Evolutionary conservation across 2,797 vertebrate genomes (phyloP), one percentile per base, ranked within the genome.

Genomic region (Takifugu rubripes): DNA sequence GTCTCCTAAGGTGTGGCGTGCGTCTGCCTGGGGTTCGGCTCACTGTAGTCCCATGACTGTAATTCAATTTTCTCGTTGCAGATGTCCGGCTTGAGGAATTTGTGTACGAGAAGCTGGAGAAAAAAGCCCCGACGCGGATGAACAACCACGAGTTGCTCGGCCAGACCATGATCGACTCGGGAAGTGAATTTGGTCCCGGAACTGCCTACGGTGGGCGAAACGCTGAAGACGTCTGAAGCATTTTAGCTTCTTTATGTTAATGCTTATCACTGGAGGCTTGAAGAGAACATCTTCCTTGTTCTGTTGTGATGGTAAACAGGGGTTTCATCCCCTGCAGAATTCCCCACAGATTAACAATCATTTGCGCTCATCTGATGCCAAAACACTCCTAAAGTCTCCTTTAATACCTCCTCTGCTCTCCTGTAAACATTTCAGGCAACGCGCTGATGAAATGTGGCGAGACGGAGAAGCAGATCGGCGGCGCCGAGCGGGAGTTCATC

Each of bases 71-170:
- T 73, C 72, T 40, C 63, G 56, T 84, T 83, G 52, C 83, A 99
- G 97, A 99, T 91, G 93, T 95, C 75, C 93, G 97, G 61, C 95
- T 99, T 88, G 97, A 99, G 85, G 97, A 98, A 82, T 97, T 98
- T 90, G 89, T 99, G 44, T 99, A 99, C 70, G 97, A 98, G 89
- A 99, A 99, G 69, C 85, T 99, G 88, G 97, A 99, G 71, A 96
- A 97, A 83, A 99, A 99, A 92, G 95, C 75, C 56, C 97, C 97
- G 2, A 92, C 93, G 25, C 93, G 97, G 52, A 75, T 95, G 89
- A 98, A 96, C 91, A 98, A 98, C 82, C 94, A 95, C 33, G 97
- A 99, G 87, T 85, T 95, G 78, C 79, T 99, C 82, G 96, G 96
- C 65, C 94, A 98, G 66, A 90, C 93, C 56, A 94, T 99, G 96